Evolutionary conservation across 1,140 invertebrate species (phyloP), one percentile per base, ranked within the genome.

Genomic region (Neotoxoptera formosana): DNA sequence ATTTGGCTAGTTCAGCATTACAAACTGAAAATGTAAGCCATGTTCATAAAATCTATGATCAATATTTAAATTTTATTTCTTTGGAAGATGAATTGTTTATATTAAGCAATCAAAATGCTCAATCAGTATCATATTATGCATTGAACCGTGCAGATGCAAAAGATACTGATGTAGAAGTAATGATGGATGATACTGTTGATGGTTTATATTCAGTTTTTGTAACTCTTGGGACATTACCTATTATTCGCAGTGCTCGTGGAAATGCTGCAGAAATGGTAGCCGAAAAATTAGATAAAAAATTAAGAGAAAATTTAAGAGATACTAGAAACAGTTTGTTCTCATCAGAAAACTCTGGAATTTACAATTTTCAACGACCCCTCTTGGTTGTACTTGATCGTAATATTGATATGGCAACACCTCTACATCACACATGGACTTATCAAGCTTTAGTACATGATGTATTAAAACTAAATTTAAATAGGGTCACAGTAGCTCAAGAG

Each of bases 361-460:
- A 93, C 94, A 99, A 98, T 95, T 99, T 99, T 95, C 98, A 99
- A 94, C 96, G 99, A 93, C 99, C 99, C 8, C 95, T 99, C 93
- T 95, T 99, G 23, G 97, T 99, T 91, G 96, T 99, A 94, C 96
- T 99, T 86, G 99, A 99, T 95, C 96, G 99, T 93, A 99, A 98
- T 95, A 96, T 99, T 93, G 99, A 99, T 95, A 97, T 99, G 96
- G 98, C 99, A 1, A 99, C 99, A 34, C 98, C 98, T 67, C 95
- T 99, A 93, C 99, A 99, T 96, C 99, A 99, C 95, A 99, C 99
- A 8, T 99, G 99, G 99, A 99, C 99, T 2, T 99, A 99, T 95
- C 99, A 99, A 96, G 99, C 99, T 23, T 95, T 99, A 91, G 97
- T 98, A 53, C 99, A 99, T 95, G 99, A 99, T 96, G 97, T 99